Percentiles rank a stretch among this genome's conserved stretches.
Evolutionary conservation across 2,888 invertebrate genomes (phyloP).

Genomic region (Tillus elongatus): DNA sequence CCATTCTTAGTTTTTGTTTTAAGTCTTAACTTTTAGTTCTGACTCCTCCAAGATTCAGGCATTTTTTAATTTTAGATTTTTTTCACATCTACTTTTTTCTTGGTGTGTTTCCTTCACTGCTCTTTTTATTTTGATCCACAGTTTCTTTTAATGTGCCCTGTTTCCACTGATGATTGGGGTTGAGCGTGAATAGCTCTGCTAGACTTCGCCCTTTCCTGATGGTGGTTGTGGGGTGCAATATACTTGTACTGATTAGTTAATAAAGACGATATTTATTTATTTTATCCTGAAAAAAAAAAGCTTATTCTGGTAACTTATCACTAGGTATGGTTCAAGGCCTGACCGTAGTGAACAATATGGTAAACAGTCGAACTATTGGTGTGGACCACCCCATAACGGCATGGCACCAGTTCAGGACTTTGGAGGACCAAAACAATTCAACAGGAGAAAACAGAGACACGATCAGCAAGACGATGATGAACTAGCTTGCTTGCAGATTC

Average conservation of each 20-base stretch:
- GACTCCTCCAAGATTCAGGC: not conserved
- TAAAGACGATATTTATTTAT: too few relatives aligned
- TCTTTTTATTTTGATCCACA: too few relatives aligned
- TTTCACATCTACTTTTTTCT: too few relatives aligned
- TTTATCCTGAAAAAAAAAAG: conserved; percentile 3
- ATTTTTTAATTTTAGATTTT: not conserved
- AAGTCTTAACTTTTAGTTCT: not conserved
- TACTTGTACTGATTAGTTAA: too few relatives aligned
- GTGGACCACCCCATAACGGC: conserved; percentile 36
- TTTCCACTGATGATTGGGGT: too few relatives aligned
- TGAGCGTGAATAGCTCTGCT: too few relatives aligned
- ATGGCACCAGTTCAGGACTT: conserved; percentile 42
- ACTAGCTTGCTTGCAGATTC: conserved; percentile 43
- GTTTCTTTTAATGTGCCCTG: too few relatives aligned
- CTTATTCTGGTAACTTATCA: conserved; percentile 11
- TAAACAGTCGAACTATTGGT: conserved; percentile 46
- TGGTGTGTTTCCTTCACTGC: too few relatives aligned
- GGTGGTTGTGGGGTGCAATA: too few relatives aligned
- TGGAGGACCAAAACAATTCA: conserved; percentile 36
- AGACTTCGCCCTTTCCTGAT: too few relatives aligned
- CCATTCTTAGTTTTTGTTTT: too few relatives aligned
- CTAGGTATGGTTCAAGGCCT: conserved; percentile 52
- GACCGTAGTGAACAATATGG: conserved; percentile 54
- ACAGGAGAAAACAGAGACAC: conserved; percentile 41
- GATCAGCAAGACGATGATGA: conserved; percentile 36